These are phyloP conservation scores for Euzetes globulus DNA, from an alignment of 2,888 invertebrate genomes.

Conservation along the genomic window DNA sequence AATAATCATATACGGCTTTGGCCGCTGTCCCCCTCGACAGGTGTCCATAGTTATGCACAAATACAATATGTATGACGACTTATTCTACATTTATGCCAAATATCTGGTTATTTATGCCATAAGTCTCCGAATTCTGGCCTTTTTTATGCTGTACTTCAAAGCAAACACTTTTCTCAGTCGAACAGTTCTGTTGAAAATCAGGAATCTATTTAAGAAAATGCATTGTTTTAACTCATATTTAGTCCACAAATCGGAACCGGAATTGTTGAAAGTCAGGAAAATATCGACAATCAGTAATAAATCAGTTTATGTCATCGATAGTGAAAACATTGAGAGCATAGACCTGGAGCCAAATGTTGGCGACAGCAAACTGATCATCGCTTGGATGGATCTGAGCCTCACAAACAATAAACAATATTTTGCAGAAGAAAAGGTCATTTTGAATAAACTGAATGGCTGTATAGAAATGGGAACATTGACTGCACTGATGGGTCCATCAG, in stretches of 20 bases:
- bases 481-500: conserved; percentile 20
- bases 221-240: not conserved
- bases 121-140: conserved; percentile 13
- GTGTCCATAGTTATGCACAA: conserved; percentile 11
- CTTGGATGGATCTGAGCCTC: conserved; percentile 23
- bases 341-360: not conserved
- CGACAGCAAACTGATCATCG: not conserved
- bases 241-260: not conserved
- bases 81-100: not conserved
- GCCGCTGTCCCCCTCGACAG: not conserved
- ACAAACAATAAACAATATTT: not conserved
- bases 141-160: conserved; percentile 12
- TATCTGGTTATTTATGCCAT: conserved; percentile 17
- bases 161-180: not conserved
- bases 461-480: conserved; percentile 16
- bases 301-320: conserved; percentile 1
- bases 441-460: conserved; percentile 5
- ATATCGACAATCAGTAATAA: conserved; percentile 12
- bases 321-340: not conserved
- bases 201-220: not conserved
- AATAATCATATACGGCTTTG: conserved; percentile 12
- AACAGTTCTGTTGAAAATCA: not conserved
- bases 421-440: conserved; percentile 1
- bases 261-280: not conserved
- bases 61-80: not conserved